Conservation (phyloP, 2,113 vertebrate genomes). For the Elephas maximus region DNA sequence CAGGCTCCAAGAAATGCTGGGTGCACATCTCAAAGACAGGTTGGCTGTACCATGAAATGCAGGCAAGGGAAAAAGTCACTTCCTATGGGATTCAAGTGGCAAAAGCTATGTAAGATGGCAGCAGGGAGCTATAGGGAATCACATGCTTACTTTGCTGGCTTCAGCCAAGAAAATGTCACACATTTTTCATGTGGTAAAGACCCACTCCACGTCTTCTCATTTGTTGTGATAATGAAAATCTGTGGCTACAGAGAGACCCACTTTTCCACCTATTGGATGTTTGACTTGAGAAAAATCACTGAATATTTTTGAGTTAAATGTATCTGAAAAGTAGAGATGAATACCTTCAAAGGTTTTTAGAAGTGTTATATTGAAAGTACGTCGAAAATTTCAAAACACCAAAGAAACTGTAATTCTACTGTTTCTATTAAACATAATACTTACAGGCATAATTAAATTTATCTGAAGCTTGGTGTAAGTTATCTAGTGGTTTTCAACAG, state of each 20-base stretch:
- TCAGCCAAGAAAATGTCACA: not conserved
- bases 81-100: not conserved
- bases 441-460: not conserved
- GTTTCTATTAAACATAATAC: not conserved
- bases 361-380: not conserved
- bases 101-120: not conserved
- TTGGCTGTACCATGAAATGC: not conserved
- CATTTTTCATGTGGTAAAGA: rapidly evolving
- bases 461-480: not conserved
- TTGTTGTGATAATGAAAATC: not conserved
- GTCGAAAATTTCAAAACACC: not conserved
- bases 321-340: not conserved
- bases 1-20: constrained; percentile 13
- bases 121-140: rapidly evolving
- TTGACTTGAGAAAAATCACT: no score
- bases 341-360: not conserved
- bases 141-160: rapidly evolving
- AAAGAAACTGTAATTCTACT: not conserved
- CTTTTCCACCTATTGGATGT: not conserved
- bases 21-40: not conserved
- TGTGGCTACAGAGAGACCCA: not conserved
- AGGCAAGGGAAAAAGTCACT: not conserved
- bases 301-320: not conserved
- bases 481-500: not conserved
- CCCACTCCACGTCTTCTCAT: not conserved